Evolutionary conservation across 2,113 vertebrate genomes (phyloP).

Genomic region (Urocynchramus pylzowi): DNA sequence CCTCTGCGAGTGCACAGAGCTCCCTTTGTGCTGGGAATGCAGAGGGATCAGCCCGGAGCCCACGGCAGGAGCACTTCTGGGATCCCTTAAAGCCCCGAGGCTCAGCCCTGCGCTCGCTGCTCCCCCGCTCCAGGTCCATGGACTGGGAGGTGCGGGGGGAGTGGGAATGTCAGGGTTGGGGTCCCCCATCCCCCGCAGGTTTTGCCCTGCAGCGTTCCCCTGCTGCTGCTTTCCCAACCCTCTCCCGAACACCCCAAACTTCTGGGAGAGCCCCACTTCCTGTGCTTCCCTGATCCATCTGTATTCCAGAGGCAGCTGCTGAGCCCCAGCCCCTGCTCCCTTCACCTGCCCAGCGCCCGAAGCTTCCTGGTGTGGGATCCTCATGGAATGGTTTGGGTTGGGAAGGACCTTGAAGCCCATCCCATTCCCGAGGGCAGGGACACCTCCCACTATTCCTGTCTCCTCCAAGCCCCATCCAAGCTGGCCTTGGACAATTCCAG

Average conservation of each 20-base stretch:
- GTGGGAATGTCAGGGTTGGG: neutral
- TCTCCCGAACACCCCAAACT: accelerated
- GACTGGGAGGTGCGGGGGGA: neutral
- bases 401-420: neutral
- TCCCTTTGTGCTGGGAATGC: neutral
- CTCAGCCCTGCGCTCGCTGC: neutral
- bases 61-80: neutral
- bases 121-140: neutral
- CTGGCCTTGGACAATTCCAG: neutral
- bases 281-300: neutral
- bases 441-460: neutral
- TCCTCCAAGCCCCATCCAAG: neutral
- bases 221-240: neutral
- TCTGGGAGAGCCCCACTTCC: neutral
- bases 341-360: neutral
- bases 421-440: neutral
- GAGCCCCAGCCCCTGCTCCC: neutral
- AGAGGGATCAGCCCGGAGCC: neutral
- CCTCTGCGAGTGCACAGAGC: too few species aligned
- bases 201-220: neutral
- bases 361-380: neutral
- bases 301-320: neutral
- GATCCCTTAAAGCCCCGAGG: neutral
- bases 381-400: neutral
- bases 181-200: neutral